phyloP scores from a whole-genome alignment of 2,888 invertebrate genomes.

The Cetonia aurata region DNA sequence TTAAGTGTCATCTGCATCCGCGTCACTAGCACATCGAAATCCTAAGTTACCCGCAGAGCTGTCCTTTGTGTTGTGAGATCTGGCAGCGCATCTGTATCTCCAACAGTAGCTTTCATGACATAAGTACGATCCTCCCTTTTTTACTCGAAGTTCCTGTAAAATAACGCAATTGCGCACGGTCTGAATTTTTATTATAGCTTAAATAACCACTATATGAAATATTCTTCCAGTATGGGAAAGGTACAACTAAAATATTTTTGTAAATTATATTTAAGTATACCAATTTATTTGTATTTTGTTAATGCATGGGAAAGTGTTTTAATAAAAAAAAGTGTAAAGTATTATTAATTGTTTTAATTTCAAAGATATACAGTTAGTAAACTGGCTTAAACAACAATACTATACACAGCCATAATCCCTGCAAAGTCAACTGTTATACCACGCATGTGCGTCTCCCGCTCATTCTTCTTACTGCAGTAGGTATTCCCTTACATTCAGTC shows the following conservation, averaged over 20 bases:
- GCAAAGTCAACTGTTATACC: no score
- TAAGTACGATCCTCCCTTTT: slow-evolving; percentile 96
- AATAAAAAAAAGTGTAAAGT: no score
- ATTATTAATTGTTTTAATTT: no score
- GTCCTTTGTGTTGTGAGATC: slow-evolving; percentile 94
- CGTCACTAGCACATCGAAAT: slow-evolving; percentile 84
- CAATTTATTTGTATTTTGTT: slow-evolving; percentile 14
- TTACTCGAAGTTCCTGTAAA: slow-evolving; percentile 81
- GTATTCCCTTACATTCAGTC: no score
- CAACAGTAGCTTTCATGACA: slow-evolving; percentile 93
- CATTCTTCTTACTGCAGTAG: no score
- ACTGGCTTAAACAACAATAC: no score
- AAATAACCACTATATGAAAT: background rate
- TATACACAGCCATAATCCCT: no score
- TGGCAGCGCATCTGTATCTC: slow-evolving; percentile 92
- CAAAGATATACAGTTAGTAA: no score
- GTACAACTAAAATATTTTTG: slow-evolving; percentile 22
- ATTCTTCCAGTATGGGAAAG: slow-evolving; percentile 15
- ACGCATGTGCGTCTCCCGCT: no score
- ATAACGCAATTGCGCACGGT: slow-evolving; percentile 28
- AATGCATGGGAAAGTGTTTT: background rate
- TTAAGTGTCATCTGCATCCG: slow-evolving; percentile 45
- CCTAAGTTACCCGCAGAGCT: slow-evolving; percentile 95
- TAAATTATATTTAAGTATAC: slow-evolving; percentile 18
- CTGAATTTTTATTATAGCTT: slow-evolving; percentile 4